phyloP scores from a whole-genome alignment of 2,888 invertebrate species.

The Euclidia mi region DNA sequence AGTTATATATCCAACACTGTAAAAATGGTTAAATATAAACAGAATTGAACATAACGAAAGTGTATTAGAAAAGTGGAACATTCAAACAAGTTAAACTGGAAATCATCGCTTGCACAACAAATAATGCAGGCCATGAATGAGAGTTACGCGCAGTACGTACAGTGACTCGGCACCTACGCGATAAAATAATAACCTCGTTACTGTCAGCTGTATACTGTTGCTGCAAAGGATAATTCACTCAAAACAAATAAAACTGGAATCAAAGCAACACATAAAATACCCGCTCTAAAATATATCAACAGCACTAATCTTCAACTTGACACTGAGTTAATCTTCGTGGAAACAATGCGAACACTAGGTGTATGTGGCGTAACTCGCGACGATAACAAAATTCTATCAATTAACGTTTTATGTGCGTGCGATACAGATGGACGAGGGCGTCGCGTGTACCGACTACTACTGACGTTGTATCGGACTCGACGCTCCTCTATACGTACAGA shows the following conservation, averaged over 20 bases:
- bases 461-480: constrained; percentile 69
- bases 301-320: constrained; percentile 21
- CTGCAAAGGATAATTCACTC: constrained; percentile 27
- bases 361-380: constrained; percentile 62
- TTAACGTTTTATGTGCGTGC: constrained; percentile 50
- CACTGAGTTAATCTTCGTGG: constrained; percentile 30
- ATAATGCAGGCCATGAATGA: constrained; percentile 40
- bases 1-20: background rate
- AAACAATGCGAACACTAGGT: constrained; percentile 43
- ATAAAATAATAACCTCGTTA: constrained; percentile 60
- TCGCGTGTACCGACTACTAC: constrained; percentile 78
- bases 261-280: constrained; percentile 18
- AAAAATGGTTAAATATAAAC: background rate
- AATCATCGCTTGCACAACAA: constrained; percentile 60
- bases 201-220: constrained; percentile 48
- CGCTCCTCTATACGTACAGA: constrained; percentile 52
- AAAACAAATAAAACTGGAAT: constrained; percentile 22
- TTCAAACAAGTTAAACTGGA: constrained; percentile 57
- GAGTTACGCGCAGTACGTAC: constrained; percentile 49
- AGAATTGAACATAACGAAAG: background rate
- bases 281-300: constrained; percentile 15
- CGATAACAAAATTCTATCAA: constrained; percentile 61
- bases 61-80: constrained; percentile 39
- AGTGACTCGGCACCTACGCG: constrained; percentile 44
- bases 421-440: constrained; percentile 63